These are phyloP conservation scores for Drusus annulatus DNA, from an alignment of 1,140 invertebrate species.

Conservation along the genomic window DNA sequence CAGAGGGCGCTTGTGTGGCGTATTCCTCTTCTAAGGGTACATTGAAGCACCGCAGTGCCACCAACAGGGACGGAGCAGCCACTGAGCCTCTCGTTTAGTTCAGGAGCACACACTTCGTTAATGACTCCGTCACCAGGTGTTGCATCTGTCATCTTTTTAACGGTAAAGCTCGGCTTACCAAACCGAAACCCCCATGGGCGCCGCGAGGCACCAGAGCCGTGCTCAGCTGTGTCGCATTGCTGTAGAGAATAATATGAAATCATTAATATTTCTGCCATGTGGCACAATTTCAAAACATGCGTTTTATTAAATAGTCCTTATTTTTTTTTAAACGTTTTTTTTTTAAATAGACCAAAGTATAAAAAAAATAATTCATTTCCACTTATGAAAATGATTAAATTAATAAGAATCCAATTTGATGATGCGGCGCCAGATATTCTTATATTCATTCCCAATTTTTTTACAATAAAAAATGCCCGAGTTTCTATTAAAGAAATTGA, in stretches of 20 bases:
- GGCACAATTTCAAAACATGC: too few relatives aligned
- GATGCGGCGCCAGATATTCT: too few relatives aligned
- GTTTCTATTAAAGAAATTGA: too few relatives aligned
- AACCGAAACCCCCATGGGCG: slow-evolving; percentile 78
- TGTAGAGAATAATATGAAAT: slow-evolving; percentile 15
- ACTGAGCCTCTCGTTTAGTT: slow-evolving; percentile 64
- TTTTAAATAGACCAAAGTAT: too few relatives aligned
- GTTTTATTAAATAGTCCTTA: too few relatives aligned
- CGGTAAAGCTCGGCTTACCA: slow-evolving; percentile 65
- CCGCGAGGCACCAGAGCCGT: slow-evolving; percentile 56
- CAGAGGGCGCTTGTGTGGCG: slow-evolving; percentile 69
- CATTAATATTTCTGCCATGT: too few relatives aligned
- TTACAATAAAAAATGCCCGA: too few relatives aligned
- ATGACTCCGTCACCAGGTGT: slow-evolving; percentile 63
- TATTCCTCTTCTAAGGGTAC: slow-evolving; percentile 63
- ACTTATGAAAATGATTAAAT: too few relatives aligned
- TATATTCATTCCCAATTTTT: too few relatives aligned
- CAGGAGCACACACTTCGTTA: slow-evolving; percentile 66
- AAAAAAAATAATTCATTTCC: too few relatives aligned
- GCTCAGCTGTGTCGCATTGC: slow-evolving; percentile 43
- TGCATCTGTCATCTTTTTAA: slow-evolving; percentile 59
- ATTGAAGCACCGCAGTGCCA: slow-evolving; percentile 63
- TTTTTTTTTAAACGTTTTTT: too few relatives aligned
- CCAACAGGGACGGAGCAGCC: slow-evolving; percentile 65
- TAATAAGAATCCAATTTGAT: too few relatives aligned